These are phyloP conservation scores for Celastrina argiolus DNA, from an alignment of 2,888 invertebrate genomes.

Conservation along the genomic window DNA sequence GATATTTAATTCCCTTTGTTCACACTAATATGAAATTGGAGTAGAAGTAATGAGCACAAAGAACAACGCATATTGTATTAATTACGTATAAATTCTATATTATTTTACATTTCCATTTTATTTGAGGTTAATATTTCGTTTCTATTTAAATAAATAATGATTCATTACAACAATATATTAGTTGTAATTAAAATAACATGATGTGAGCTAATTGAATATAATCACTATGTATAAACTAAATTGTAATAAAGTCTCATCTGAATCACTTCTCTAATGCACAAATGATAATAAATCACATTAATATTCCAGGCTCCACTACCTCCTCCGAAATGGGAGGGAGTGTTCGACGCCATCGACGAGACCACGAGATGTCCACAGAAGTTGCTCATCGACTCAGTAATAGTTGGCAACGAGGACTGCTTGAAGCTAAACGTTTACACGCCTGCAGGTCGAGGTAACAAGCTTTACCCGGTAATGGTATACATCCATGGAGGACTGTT, in stretches of 20 bases:
- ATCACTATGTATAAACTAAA: too few species aligned
- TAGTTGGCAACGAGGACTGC: conserved; percentile 58
- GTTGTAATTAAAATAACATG: too few species aligned
- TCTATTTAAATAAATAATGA: too few species aligned
- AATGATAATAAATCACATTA: neutral
- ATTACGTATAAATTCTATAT: too few species aligned
- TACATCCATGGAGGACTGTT: conserved; percentile 82
- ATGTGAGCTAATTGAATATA: too few species aligned
- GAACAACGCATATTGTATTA: too few species aligned
- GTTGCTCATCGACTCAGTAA: conserved; percentile 42
- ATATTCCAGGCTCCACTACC: conserved; percentile 64
- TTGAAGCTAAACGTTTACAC: conserved; percentile 61
- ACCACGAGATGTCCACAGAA: conserved; percentile 63
- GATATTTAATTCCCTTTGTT: too few species aligned
- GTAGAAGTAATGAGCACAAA: too few species aligned
- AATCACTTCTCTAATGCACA: neutral
- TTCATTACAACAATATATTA: too few species aligned
- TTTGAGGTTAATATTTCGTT: too few species aligned
- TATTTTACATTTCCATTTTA: neutral
- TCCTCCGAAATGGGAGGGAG: conserved; percentile 58
- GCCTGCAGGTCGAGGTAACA: conserved; percentile 43
- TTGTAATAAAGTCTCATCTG: too few species aligned
- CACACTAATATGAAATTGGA: too few species aligned
- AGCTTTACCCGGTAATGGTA: conserved; percentile 77
- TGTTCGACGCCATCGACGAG: conserved; percentile 60